Evolutionary conservation across 2,888 invertebrate genomes (phyloP), one percentile per base, ranked within the genome.

Genomic region (Seira ritae): DNA sequence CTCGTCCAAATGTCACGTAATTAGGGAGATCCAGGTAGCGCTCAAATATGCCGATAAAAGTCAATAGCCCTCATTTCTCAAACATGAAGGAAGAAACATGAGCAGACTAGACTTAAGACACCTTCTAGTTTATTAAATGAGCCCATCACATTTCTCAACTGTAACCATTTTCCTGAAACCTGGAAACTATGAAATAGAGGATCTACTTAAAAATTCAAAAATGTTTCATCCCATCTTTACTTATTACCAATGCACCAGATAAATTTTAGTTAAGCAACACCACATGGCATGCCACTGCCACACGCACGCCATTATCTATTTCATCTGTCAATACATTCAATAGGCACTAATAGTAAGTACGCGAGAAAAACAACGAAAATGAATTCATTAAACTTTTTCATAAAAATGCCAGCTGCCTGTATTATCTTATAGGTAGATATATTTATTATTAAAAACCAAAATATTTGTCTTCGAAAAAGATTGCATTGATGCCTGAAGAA

Each of bases 251-350:
- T 42, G 42, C 42, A 42, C 42, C 70, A 15, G 46, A 17, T 19
- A 15, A 22, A 46, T 1, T 15, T n/a, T 15, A 37, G 62, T 19
- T 15, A 37, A 73, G 19, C 62, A 31, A 46, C 74, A 60, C 76
- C 82, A 82, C 82, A 82, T 82, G 82, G 82, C 82, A 76, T 67
- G 76, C 77, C n/a, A n/a, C n/a, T n/a, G n/a, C n/a, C 82, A 76
- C 77, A 82, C 82, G 77, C 82, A 71, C 76, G 62, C 37, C 82
- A 77, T 67, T 81, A 81, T 62, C 81, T 50, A 75, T 69, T 81
- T 72, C 71, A 72, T 82, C 72, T 82, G 76, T 82, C 82, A 82
- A 82, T 82, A 71, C 1, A 72, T 72, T 82, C 82, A 77, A 82
- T 71, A 66, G 72, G 68, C n/a, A n/a, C n/a, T 42, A 42, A 42